These are phyloP conservation scores for Tringa solitaria DNA, from an alignment of 2,113 vertebrate species.

Conservation along the genomic window DNA sequence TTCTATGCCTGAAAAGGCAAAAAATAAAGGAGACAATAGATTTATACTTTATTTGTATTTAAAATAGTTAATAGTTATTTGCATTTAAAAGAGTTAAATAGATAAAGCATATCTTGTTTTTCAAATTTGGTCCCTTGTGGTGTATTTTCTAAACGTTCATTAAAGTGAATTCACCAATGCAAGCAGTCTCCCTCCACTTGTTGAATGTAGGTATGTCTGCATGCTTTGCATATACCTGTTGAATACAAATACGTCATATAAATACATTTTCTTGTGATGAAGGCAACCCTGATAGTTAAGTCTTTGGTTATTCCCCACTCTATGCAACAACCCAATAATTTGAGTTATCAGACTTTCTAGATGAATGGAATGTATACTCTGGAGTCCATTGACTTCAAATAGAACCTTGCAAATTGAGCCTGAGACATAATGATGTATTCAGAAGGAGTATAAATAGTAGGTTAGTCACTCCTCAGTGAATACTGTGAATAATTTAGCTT, in stretches of 20 bases:
- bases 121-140: not conserved
- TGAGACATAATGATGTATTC: conserved; percentile 46
- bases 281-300: not conserved
- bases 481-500: conserved; percentile 45
- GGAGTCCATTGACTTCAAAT: conserved; percentile 52
- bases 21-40: not conserved
- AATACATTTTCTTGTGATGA: not conserved
- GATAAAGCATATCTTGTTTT: not conserved
- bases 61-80: not conserved
- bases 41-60: not conserved
- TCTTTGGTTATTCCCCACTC: not conserved
- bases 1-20: not conserved
- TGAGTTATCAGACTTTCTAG: not conserved
- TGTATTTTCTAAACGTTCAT: not conserved
- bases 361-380: conserved; percentile 40
- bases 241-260: not conserved
- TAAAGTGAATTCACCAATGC: not conserved
- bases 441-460: conserved; percentile 63
- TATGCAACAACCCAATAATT: conserved; percentile 10
- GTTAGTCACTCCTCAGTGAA: conserved; percentile 66
- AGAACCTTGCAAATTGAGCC: conserved; percentile 32
- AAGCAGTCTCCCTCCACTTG: not conserved
- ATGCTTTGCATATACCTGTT: not conserved
- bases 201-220: not conserved
- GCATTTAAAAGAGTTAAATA: not conserved